Conservation (phyloP, 2,888 invertebrate genomes). For the Philereme vetulata region DNA sequence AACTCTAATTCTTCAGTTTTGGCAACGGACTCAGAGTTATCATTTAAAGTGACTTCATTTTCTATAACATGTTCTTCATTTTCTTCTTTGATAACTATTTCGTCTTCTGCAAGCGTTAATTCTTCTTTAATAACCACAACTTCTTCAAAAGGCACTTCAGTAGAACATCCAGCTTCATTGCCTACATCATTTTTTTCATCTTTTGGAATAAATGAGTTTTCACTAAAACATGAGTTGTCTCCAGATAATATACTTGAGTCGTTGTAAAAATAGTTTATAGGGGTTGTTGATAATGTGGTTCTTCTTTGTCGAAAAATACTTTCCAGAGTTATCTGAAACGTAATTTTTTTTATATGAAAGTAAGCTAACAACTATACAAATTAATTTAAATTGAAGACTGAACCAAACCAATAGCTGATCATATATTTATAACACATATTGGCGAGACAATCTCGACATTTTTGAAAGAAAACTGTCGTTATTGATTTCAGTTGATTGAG, state of each 20-base stretch:
- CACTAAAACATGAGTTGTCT: background rate
- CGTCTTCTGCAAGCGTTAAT: background rate
- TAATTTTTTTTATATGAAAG: slow-evolving; percentile 7
- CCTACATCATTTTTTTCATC: background rate
- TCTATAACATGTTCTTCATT: background rate
- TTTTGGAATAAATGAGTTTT: background rate
- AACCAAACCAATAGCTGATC: too few relatives aligned
- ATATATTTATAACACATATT: too few relatives aligned
- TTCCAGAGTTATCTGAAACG: too few relatives aligned
- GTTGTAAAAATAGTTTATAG: background rate
- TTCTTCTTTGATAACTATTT: background rate
- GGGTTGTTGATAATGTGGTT: background rate
- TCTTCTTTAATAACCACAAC: background rate
- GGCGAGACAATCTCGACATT: too few relatives aligned
- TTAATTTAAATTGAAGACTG: too few relatives aligned
- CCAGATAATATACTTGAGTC: background rate
- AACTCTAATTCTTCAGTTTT: too few relatives aligned
- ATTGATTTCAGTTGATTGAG: too few relatives aligned
- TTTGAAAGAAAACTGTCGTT: too few relatives aligned
- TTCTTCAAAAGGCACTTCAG: background rate
- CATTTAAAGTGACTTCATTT: too few relatives aligned
- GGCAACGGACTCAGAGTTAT: too few relatives aligned
- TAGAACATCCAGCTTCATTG: background rate
- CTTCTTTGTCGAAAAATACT: background rate
- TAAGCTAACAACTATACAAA: too few relatives aligned